These are phyloP conservation scores for Bemisia tabaci DNA, from an alignment of 1,140 invertebrate genomes.

Conservation along the genomic window DNA sequence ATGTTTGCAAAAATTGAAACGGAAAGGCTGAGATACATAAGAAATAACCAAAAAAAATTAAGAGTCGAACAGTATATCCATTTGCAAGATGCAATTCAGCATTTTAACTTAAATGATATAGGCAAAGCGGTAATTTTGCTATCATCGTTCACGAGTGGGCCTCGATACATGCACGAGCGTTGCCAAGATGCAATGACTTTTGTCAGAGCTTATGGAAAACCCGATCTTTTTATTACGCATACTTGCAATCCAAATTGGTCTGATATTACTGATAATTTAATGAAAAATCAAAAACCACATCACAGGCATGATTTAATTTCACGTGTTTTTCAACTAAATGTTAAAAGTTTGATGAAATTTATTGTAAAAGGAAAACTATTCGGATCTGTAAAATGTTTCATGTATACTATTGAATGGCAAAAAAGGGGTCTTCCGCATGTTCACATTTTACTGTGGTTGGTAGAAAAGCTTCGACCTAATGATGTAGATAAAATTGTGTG, in stretches of 20 bases:
- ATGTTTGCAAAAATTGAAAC: conserved; percentile 30
- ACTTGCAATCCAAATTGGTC: conserved; percentile 10
- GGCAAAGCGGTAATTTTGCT: conserved; percentile 27
- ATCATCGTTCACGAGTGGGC: conserved; percentile 29
- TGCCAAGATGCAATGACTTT: conserved; percentile 34
- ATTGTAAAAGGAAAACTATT: too few relatives aligned
- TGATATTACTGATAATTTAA: conserved; percentile 1
- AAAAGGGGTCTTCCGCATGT: too few relatives aligned
- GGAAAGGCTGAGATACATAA: conserved; percentile 27
- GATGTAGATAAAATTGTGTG: conserved; percentile 35
- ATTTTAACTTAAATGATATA: conserved; percentile 8
- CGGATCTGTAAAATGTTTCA: too few relatives aligned
- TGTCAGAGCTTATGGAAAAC: conserved; percentile 28
- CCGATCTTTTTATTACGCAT: conserved; percentile 20
- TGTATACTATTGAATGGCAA: too few relatives aligned
- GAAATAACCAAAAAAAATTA: conserved; percentile 27
- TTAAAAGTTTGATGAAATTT: too few relatives aligned
- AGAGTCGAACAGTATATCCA: conserved; percentile 25
- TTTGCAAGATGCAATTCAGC: conserved; percentile 19
- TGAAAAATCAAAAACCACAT: conserved; percentile 1
- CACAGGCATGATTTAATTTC: too few relatives aligned
- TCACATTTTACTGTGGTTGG: too few relatives aligned
- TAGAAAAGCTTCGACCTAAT: conserved; percentile 28
- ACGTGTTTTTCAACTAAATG: too few relatives aligned
- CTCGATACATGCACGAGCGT: conserved; percentile 31